A percentile compares a stretch with the other conserved stretches of the same genome.
Evolutionary conservation across 2,888 invertebrate species (phyloP).

Genomic region (Melanchra persicariae): DNA sequence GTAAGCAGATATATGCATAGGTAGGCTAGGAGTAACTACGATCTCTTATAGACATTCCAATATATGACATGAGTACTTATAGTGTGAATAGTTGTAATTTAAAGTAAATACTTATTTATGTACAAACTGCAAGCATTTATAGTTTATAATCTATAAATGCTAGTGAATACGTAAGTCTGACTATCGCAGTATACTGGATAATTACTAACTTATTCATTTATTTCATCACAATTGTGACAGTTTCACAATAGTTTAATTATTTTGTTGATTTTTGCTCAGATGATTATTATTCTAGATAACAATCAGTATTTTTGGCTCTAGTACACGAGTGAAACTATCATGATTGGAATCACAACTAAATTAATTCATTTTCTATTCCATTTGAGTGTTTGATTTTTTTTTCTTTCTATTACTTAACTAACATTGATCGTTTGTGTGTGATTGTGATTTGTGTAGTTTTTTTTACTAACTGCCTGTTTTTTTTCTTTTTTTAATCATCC

Average conservation of each 20-base stretch:
- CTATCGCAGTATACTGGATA: constrained; percentile 76
- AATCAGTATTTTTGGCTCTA: constrained; percentile 46
- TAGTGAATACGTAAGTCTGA: constrained; percentile 74
- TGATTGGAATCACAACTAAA: constrained; percentile 66
- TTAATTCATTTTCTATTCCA: constrained; percentile 59
- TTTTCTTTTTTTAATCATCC: constrained; percentile 72
- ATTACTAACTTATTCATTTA: constrained; percentile 74
- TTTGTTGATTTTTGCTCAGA: constrained; percentile 39
- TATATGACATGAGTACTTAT: constrained; percentile 65
- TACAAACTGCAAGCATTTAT: constrained; percentile 83
- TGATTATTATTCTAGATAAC: constrained; percentile 32
- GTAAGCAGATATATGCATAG: constrained; percentile 57
- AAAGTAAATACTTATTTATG: constrained; percentile 68
- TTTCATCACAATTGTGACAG: constrained; percentile 67
- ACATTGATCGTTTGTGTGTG: constrained; percentile 79
- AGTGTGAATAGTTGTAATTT: constrained; percentile 68
- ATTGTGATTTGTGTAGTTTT: constrained; percentile 77
- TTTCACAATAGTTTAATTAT: constrained; percentile 66
- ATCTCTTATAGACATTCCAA: constrained; percentile 73
- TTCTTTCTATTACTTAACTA: constrained; percentile 81
- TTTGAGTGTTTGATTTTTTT: constrained; percentile 72
- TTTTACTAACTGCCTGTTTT: constrained; percentile 85
- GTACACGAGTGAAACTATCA: constrained; percentile 70
- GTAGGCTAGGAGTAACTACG: constrained; percentile 53
- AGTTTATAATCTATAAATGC: constrained; percentile 64